Evolutionary conservation across 2,113 vertebrate genomes (phyloP), one percentile per base, ranked within the genome.

Genomic region (Aphyosemion australe): DNA sequence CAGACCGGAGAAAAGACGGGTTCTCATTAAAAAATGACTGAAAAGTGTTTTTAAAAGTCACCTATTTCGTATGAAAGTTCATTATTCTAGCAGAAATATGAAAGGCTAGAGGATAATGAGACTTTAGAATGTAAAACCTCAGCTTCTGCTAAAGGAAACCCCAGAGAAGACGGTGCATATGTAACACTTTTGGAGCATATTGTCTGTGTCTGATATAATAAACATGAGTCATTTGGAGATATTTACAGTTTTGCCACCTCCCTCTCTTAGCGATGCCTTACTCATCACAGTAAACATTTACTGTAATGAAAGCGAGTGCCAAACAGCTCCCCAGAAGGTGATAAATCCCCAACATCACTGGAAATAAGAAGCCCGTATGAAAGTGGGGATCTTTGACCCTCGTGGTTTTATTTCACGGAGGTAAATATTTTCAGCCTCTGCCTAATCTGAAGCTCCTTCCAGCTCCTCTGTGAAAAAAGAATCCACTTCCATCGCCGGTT

Each of bases 281-380:
- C 81, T 80, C 84, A 85, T 79, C 77, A 86, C 76, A 13, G 70
- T 87, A 89, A 90, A 90, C 81, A 87, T 88, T 85, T 86, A 88
- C 79, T 76, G 65, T 65, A 78, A 69, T 74, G 70, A 51, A 68
- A 67, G 78, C 41, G 42, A 16, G 53, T 71, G 83, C 69, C 84
- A 87, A 84, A 79, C 76, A 56, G 61, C 67, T 80, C 76, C 69
- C 66, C 13, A 18, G 56, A 70, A 80, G 74, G 63, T 37, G 51
- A 80, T 84, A 84, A 80, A 89, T 77, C 73, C 67, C 65, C 63
- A 79, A 80, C 62, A 61, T 65, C 70, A 72, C 56, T 12, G 55
- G 66, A 78, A 83, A 87, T 80, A 82, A 84, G 65, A 69, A 66
- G 69, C 72, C 83, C 69, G 37, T 79, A 26, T 26, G 26, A 26